A percentile compares a stretch with the other conserved stretches of the same genome.
phyloP scores from a whole-genome alignment of 2,113 vertebrate genomes.

The Scatophagus argus region DNA sequence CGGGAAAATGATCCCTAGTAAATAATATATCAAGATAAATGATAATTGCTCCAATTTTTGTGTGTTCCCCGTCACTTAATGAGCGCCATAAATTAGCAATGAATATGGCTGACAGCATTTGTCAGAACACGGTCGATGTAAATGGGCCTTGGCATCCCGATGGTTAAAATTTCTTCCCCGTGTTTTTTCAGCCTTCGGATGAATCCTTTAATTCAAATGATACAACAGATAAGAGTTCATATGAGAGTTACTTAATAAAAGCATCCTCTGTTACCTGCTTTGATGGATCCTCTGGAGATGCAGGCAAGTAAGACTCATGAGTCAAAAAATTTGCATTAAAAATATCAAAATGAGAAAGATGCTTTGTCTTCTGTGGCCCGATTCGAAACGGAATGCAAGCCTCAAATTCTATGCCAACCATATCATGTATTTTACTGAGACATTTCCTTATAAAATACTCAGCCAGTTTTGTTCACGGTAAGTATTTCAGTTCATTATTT shows the following conservation, averaged over 20 bases:
- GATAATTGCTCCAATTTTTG: conserved; percentile 94
- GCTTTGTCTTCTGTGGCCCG: not conserved
- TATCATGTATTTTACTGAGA: too few species aligned
- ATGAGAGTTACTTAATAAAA: not conserved
- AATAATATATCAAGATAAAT: conserved; percentile 99
- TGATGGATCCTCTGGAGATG: not conserved
- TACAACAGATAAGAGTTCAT: conserved; percentile 14
- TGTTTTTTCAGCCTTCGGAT: not conserved
- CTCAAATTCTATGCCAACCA: too few species aligned
- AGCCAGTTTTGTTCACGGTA: not conserved
- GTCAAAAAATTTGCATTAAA: not conserved
- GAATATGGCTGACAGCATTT: conserved; percentile 93
- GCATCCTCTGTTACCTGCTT: not conserved
- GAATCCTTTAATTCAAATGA: not conserved
- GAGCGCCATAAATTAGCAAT: conserved; percentile 98
- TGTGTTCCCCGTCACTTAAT: conserved; percentile 90
- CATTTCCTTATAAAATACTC: not conserved
- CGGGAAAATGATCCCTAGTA: conserved; percentile 94
- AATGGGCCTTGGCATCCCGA: conserved; percentile 59
- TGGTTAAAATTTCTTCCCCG: conserved; percentile 45
- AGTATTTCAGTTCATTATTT: not conserved
- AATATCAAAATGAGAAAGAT: conserved; percentile 1
- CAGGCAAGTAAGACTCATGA: not conserved
- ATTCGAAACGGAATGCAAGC: not conserved
- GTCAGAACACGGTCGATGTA: conserved; percentile 75